Percentiles rank a stretch among this genome's conserved stretches.
Evolutionary conservation across 1,140 invertebrate species (phyloP).

Genomic region (Helicoverpa zea): DNA sequence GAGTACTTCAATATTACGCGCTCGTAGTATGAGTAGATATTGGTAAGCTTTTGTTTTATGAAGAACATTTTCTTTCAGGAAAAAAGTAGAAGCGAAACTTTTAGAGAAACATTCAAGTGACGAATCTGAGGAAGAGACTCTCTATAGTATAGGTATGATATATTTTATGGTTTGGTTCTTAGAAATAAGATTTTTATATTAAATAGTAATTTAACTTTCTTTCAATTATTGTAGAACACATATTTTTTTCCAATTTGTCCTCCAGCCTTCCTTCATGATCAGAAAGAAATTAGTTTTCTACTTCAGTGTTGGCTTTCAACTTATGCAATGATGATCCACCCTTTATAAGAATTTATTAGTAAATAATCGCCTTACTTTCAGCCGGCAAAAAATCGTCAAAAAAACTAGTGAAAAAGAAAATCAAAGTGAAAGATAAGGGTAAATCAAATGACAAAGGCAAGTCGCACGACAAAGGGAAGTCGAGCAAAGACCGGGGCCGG

Average conservation of each 20-base stretch:
- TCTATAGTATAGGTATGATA: slow-evolving; percentile 76
- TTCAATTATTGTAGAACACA: neutral
- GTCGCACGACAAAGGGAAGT: slow-evolving; percentile 14
- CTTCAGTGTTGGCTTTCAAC: too few relatives aligned
- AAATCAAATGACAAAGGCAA: slow-evolving; percentile 34
- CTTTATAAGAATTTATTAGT: too few relatives aligned
- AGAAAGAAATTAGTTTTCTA: too few relatives aligned
- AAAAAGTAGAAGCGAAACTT: slow-evolving; percentile 86
- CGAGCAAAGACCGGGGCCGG: slow-evolving; percentile 30
- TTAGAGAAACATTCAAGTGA: slow-evolving; percentile 86
- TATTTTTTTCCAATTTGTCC: neutral
- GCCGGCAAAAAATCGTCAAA: slow-evolving; percentile 75
- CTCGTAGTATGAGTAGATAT: neutral
- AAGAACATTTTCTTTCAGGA: slow-evolving; percentile 67
- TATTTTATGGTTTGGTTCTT: neutral
- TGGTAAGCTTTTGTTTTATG: neutral
- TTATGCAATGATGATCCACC: neutral
- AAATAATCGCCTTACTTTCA: slow-evolving; percentile 48
- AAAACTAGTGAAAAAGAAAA: slow-evolving; percentile 74
- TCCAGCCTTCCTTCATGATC: too few relatives aligned
- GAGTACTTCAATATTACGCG: too few relatives aligned
- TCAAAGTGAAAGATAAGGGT: slow-evolving; percentile 56
- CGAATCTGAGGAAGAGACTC: slow-evolving; percentile 86
- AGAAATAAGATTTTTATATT: neutral
- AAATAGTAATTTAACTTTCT: neutral